A percentile compares a stretch with the other conserved stretches of the same genome.
Evolutionary conservation across 2,797 vertebrate species (phyloP).

Genomic region (Sandelia bainsii): DNA sequence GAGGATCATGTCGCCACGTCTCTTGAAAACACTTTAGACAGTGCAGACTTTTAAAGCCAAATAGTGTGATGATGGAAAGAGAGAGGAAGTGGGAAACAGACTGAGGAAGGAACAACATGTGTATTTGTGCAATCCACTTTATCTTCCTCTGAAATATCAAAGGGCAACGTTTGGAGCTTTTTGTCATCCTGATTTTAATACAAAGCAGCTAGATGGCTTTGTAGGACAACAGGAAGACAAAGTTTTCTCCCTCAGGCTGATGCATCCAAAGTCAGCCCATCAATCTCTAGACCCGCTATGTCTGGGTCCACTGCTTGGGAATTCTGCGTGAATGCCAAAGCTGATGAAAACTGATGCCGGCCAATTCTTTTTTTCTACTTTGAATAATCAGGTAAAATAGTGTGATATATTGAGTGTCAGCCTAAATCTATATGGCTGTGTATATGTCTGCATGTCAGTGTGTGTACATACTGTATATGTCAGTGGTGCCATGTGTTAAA

Average conservation of each 20-base stretch:
- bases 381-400: constrained; percentile 71
- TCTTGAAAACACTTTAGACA: constrained; percentile 44
- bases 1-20: constrained; percentile 19
- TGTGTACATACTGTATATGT: constrained; percentile 63
- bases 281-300: constrained; percentile 45
- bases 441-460: constrained; percentile 36
- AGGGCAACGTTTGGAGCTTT: constrained; percentile 47
- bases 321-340: constrained; percentile 41
- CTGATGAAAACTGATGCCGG: constrained; percentile 55
- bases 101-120: constrained; percentile 34
- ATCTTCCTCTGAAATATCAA: constrained; percentile 58
- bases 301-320: constrained; percentile 48
- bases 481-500: constrained; percentile 75
- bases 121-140: constrained; percentile 36
- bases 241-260: constrained; percentile 55
- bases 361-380: constrained; percentile 58
- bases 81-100: constrained; percentile 21
- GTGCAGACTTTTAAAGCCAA: constrained; percentile 35
- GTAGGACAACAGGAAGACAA: constrained; percentile 55
- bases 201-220: constrained; percentile 53
- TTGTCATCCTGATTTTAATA: constrained; percentile 62
- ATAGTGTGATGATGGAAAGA: constrained; percentile 29
- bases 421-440: constrained; percentile 62
- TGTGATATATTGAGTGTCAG: constrained; percentile 64
- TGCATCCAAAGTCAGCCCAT: constrained; percentile 52